Base-by-base conservation (phyloP, 2,797 vertebrate species). In the Platalea minor region DNA sequence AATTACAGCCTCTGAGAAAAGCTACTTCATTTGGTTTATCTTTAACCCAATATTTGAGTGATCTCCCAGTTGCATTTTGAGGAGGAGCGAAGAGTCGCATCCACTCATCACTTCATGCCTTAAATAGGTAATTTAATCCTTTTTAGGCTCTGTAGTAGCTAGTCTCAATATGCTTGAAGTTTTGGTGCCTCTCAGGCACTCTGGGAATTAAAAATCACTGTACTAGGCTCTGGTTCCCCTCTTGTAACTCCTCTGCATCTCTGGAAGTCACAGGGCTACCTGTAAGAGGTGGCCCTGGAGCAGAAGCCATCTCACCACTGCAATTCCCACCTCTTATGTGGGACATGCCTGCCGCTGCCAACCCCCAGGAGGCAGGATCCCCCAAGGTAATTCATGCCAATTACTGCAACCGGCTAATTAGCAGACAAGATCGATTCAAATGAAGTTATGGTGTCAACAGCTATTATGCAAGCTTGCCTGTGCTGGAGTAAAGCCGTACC, bases 371-470 rank as follows among this genome's bases (percentile, higher is more conserved):
- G 76, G 81, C 67, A 67, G 79, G 87, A 95, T 91, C 59, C 92
- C 60, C 79, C 65, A 3, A 46, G 73, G 86, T 92, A 91, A 96
- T 96, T 94, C 70, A 50, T 82, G 73, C 78, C 86, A 95, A 96
- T 97, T 94, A 95, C 93, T 73, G 80, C 95, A 85, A 96, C 93
- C 95, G 78, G 92, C 92, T 97, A 97, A 97, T 96, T 92, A 96
- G 94, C 93, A 81, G 96, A 89, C 84, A 82, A 75, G 93, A 96
- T 96, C 95, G 81, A 96, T 95, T 84, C 59, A 15, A 82, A 96
- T 93, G 93, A 92, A 95, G 93, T 91, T 77, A 37, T 4, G 24
- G 80, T 95, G 95, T 95, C 94, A 94, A 91, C 93, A 88, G 89
- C 70, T 33, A 65, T 92, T 92, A 93, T 8, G 33, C 48, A 69